Evolutionary conservation across 2,888 invertebrate species (phyloP).

Genomic region (Melangyna quadrimaculata): DNA sequence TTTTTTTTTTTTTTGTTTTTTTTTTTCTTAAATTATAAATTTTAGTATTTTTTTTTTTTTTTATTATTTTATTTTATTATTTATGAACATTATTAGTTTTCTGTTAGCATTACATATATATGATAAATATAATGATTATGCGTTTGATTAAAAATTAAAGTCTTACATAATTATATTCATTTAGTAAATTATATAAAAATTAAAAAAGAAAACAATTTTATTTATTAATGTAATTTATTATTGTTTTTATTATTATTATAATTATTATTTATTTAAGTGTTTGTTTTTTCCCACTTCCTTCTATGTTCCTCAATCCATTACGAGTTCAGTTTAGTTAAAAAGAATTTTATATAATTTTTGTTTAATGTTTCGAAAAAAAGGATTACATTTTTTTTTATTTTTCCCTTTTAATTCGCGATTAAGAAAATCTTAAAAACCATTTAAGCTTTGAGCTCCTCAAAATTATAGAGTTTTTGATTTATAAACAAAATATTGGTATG

Average conservation of each 20-base stretch:
- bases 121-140: conserved; percentile 68
- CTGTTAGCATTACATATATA: conserved; percentile 65
- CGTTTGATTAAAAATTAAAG: conserved; percentile 62
- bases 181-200: conserved; percentile 57
- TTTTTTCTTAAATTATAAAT: conserved; percentile 50
- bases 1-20: background rate
- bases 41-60: conserved; percentile 50
- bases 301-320: conserved; percentile 59
- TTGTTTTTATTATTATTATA: conserved; percentile 11
- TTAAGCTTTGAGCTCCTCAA: conserved; percentile 40
- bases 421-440: conserved; percentile 17
- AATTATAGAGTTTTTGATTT: too few relatives aligned
- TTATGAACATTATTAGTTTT: conserved; percentile 51
- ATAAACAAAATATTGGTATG: too few relatives aligned
- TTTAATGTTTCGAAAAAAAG: background rate
- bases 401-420: conserved; percentile 25
- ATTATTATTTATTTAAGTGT: conserved; percentile 25
- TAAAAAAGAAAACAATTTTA: conserved; percentile 13
- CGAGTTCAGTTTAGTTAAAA: conserved; percentile 62
- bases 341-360: background rate
- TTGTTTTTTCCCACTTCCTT: conserved; percentile 55
- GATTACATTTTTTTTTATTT: background rate
- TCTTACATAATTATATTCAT: conserved; percentile 64
- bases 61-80: conserved; percentile 46
- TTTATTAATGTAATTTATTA: conserved; percentile 33